Conservation (phyloP, 2,888 invertebrate species). For the Platycnemis pennipes region DNA sequence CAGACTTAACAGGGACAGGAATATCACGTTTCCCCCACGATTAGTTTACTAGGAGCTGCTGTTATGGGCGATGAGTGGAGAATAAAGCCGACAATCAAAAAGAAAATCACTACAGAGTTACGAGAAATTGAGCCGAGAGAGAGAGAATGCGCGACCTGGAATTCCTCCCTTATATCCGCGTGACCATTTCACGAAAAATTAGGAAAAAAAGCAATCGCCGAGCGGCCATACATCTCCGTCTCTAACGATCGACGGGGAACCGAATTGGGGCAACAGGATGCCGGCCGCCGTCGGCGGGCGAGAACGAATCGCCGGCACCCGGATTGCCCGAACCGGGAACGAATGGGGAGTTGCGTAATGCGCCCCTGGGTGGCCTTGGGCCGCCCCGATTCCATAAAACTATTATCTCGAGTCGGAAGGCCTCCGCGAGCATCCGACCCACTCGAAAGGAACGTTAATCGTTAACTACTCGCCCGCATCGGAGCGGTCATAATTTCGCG, state of each 20-base stretch:
- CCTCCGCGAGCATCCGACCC: background rate
- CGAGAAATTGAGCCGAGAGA: background rate
- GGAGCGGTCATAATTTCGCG: background rate
- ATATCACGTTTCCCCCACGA: background rate
- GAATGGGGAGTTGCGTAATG: background rate
- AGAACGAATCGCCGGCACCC: background rate
- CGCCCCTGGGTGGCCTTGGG: background rate
- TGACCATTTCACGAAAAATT: background rate
- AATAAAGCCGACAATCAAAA: background rate
- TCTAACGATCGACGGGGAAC: background rate
- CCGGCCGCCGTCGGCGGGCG: background rate
- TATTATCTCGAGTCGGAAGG: background rate
- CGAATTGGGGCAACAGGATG: slow-evolving; percentile 18
- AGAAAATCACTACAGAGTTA: background rate
- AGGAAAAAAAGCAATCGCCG: background rate
- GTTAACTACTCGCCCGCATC: slow-evolving; percentile 28
- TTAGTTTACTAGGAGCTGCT: background rate
- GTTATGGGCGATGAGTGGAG: background rate
- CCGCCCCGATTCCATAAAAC: background rate
- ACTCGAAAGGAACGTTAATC: background rate
- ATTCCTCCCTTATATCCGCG: background rate
- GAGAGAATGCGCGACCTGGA: background rate
- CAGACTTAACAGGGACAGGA: background rate
- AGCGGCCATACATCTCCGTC: background rate
- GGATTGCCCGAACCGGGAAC: background rate